Percentiles rank a stretch among this genome's conserved stretches.
Evolutionary conservation across 2,797 vertebrate genomes (phyloP).

Genomic region (Chiloscyllium punctatum): DNA sequence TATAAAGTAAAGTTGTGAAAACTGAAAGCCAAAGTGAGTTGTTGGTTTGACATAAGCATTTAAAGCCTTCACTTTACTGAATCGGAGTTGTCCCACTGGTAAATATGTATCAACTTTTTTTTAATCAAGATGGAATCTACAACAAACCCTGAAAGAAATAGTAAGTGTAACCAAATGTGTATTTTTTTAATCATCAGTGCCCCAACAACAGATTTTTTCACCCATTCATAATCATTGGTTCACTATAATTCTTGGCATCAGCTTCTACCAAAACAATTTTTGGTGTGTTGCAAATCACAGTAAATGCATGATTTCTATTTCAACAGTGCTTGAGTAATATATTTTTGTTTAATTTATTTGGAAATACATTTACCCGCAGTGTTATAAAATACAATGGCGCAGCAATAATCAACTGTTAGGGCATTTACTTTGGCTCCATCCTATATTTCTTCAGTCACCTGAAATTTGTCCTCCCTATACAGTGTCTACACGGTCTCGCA

Average conservation of each 20-base stretch:
- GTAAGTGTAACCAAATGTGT: neutral
- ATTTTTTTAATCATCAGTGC: neutral
- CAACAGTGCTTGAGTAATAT: slow-evolving; percentile 1
- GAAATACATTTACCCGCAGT: neutral
- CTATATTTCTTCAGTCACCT: slow-evolving; percentile 34
- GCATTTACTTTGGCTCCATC: slow-evolving; percentile 29
- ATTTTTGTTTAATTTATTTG: slow-evolving; percentile 21
- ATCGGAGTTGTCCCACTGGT: neutral
- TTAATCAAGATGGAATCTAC: neutral
- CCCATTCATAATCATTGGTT: neutral
- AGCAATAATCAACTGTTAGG: slow-evolving; percentile 30
- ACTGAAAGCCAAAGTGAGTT: neutral
- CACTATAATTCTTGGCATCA: neutral
- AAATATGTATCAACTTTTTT: neutral
- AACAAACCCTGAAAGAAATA: neutral
- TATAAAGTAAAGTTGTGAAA: neutral
- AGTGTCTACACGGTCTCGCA: slow-evolving; percentile 36
- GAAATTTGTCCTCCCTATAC: slow-evolving; percentile 34
- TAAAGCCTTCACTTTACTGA: neutral
- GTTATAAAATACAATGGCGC: neutral
- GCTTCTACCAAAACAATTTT: neutral
- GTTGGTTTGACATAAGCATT: neutral
- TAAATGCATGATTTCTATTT: slow-evolving; percentile 26
- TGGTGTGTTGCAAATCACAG: neutral
- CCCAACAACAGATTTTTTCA: neutral